Evolutionary conservation across 1,140 invertebrate genomes (phyloP).

Genomic region (Drosophila teissieri): DNA sequence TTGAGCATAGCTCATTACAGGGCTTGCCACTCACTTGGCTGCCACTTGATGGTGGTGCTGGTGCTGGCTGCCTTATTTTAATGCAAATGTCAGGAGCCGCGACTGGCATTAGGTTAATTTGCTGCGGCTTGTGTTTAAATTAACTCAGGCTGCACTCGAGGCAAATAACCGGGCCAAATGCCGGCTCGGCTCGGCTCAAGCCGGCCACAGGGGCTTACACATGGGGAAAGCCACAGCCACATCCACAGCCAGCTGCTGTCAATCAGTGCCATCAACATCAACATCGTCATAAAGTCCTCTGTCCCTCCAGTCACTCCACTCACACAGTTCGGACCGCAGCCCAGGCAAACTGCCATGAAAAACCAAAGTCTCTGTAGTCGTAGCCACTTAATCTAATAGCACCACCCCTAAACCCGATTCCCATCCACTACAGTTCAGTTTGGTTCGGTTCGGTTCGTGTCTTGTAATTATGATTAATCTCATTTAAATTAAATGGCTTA

Average conservation of each 20-base stretch:
- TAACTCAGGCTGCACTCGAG: slow-evolving; percentile 51
- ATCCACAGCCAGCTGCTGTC: slow-evolving; percentile 36
- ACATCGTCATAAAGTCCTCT: not conserved
- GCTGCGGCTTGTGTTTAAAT: slow-evolving; percentile 72
- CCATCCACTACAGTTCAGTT: slow-evolving; percentile 8
- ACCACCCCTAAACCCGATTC: slow-evolving; percentile 11
- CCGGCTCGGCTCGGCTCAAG: not conserved
- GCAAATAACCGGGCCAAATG: slow-evolving; percentile 6
- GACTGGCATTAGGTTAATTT: slow-evolving; percentile 73
- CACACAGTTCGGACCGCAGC: slow-evolving; percentile 17
- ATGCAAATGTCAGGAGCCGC: slow-evolving; percentile 39
- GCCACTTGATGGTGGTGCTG: slow-evolving; percentile 25
- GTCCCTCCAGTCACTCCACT: not conserved
- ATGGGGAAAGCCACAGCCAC: slow-evolving; percentile 30
- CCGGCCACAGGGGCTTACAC: slow-evolving; percentile 24
- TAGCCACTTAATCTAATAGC: slow-evolving; percentile 23
- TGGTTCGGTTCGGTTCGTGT: slow-evolving; percentile 31
- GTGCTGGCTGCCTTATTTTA: slow-evolving; percentile 43
- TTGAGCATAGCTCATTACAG: slow-evolving; percentile 5
- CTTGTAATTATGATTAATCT: slow-evolving; percentile 83
- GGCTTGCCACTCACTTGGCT: slow-evolving; percentile 28
- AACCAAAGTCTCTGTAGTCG: slow-evolving; percentile 27
- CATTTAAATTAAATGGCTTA: slow-evolving; percentile 83
- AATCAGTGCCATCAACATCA: slow-evolving; percentile 53
- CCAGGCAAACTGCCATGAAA: slow-evolving; percentile 35